Conservation (phyloP, 2,113 vertebrate species). For the Columba janthina region DNA sequence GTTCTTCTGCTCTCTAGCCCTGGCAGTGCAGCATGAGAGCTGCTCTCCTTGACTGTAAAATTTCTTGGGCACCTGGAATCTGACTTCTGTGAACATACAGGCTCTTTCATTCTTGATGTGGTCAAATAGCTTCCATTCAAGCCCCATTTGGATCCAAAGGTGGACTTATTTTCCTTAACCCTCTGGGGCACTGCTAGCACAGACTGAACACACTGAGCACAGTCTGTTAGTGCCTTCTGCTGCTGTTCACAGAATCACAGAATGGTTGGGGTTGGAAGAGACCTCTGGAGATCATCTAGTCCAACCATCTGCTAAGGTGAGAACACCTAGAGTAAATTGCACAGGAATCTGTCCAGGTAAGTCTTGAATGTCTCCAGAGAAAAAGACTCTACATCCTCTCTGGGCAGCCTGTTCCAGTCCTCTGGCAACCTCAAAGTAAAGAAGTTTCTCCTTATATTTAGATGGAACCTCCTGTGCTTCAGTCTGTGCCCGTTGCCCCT, state of each 20-base stretch:
- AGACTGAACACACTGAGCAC: background rate
- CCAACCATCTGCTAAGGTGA: too few relatives aligned
- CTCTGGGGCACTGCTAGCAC: background rate
- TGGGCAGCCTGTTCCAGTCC: too few relatives aligned
- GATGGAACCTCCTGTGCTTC: too few relatives aligned
- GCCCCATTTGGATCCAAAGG: background rate
- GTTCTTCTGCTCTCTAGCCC: background rate
- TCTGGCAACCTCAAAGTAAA: too few relatives aligned
- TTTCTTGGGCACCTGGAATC: background rate
- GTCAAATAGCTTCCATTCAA: background rate
- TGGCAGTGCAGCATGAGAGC: background rate
- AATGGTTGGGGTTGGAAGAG: too few relatives aligned
- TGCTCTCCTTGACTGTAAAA: background rate
- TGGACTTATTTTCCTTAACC: background rate
- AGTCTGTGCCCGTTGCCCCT: too few relatives aligned
- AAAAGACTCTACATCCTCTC: too few relatives aligned
- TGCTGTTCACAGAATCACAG: background rate
- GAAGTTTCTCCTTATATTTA: too few relatives aligned
- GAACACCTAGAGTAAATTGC: too few relatives aligned
- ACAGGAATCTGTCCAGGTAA: too few relatives aligned
- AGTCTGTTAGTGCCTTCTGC: background rate
- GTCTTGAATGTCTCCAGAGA: too few relatives aligned
- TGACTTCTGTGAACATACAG: background rate
- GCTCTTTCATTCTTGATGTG: background rate
- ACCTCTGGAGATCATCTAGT: too few relatives aligned